These are phyloP conservation scores for Apis dorsata DNA, from an alignment of 1,140 invertebrate species.

Conservation along the genomic window DNA sequence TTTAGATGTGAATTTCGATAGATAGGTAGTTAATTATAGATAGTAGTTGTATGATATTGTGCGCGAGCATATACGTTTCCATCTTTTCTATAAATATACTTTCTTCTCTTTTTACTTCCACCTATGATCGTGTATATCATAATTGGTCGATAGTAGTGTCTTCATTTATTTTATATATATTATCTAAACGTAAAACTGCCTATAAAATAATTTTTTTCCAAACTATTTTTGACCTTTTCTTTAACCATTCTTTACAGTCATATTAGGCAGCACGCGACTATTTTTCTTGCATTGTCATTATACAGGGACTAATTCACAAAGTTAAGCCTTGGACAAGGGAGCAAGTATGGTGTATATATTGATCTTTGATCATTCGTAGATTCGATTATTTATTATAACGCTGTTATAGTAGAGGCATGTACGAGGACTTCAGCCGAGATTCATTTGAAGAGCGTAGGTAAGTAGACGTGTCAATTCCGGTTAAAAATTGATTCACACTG, in stretches of 20 bases:
- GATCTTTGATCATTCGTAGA: slow-evolving; percentile 67
- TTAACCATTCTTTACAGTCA: slow-evolving; percentile 51
- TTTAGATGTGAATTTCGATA: background rate
- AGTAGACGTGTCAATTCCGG: slow-evolving; percentile 71
- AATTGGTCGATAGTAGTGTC: slow-evolving; percentile 12
- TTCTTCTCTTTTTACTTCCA: background rate
- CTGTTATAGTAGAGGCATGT: slow-evolving; percentile 84
- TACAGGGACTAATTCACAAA: slow-evolving; percentile 76
- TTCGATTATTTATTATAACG: slow-evolving; percentile 78
- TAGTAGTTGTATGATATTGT: background rate
- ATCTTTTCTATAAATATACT: background rate
- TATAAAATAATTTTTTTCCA: slow-evolving; percentile 1
- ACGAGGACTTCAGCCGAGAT: slow-evolving; percentile 92
- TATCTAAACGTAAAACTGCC: background rate
- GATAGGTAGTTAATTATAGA: background rate
- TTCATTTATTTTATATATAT: background rate
- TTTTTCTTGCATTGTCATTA: slow-evolving; percentile 52
- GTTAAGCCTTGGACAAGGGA: slow-evolving; percentile 77
- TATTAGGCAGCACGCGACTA: slow-evolving; percentile 62
- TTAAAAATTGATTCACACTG: slow-evolving; percentile 68
- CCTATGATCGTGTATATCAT: background rate
- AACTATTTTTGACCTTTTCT: slow-evolving; percentile 1
- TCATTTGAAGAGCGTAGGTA: slow-evolving; percentile 92
- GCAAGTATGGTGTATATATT: slow-evolving; percentile 66
- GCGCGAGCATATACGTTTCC: background rate